Evolutionary conservation across 2,888 invertebrate species (phyloP).

Genomic region (Netelia virgata): DNA sequence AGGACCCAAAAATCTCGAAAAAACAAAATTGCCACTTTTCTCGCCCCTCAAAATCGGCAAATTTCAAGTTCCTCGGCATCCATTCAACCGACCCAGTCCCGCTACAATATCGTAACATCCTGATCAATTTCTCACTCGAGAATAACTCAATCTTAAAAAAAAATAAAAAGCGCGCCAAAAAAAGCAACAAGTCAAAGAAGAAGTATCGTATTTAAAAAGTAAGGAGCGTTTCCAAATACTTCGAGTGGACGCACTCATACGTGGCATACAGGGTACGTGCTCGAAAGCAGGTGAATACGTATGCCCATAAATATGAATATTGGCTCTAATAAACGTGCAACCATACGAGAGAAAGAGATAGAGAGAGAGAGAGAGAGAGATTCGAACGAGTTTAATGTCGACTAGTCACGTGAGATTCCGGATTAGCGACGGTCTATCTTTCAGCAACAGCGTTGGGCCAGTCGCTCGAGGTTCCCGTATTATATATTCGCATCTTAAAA

Average conservation of each 20-base stretch:
- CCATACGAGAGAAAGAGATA: no score
- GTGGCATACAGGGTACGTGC: conserved; percentile 22
- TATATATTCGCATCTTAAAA: conserved; percentile 40
- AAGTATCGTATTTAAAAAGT: not conserved
- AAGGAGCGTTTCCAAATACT: not conserved
- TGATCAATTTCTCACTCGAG: no score
- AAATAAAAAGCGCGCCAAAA: not conserved
- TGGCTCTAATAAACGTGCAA: conserved; percentile 63
- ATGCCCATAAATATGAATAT: conserved; percentile 74
- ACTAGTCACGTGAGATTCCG: conserved; percentile 71
- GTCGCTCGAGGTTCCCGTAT: conserved; percentile 10
- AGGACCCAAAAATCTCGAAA: no score
- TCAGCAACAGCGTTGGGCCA: conserved; percentile 9
- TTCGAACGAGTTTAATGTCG: conserved; percentile 66
- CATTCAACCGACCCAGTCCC: no score
- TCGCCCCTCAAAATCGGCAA: no score
- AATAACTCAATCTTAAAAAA: no score
- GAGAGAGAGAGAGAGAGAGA: no score
- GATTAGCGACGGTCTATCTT: conserved; percentile 67
- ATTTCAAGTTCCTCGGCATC: no score
- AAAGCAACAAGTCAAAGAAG: not conserved
- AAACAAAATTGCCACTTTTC: no score
- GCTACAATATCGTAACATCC: no score
- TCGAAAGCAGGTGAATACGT: conserved; percentile 45
- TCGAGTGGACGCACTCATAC: conserved; percentile 38